Percentiles rank a stretch among this genome's conserved stretches.
Evolutionary conservation across 2,797 vertebrate species (phyloP).

Genomic region (Sebastes itinus): DNA sequence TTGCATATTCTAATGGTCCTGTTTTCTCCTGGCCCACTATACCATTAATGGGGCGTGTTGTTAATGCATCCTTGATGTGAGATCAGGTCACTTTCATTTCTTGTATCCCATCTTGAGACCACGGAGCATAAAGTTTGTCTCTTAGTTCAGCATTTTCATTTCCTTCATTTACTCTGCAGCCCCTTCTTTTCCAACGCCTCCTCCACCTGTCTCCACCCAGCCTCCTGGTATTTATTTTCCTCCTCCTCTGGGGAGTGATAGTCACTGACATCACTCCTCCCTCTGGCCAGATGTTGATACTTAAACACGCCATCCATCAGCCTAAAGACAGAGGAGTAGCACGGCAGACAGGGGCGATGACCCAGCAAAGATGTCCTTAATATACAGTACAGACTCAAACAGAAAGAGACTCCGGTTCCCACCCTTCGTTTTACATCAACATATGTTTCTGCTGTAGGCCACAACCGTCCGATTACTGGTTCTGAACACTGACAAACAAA

Average conservation of each 20-base stretch:
- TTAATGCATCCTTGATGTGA: slow-evolving; percentile 43
- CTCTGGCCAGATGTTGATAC: slow-evolving; percentile 70
- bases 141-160: slow-evolving; percentile 37
- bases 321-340: slow-evolving; percentile 32
- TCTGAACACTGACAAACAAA: slow-evolving; percentile 10
- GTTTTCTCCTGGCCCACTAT: slow-evolving; percentile 26
- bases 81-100: slow-evolving; percentile 22
- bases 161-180: slow-evolving; percentile 16
- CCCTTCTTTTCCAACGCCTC: slow-evolving; percentile 5
- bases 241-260: slow-evolving; percentile 41
- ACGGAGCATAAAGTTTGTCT: slow-evolving; percentile 19
- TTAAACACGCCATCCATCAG: slow-evolving; percentile 68
- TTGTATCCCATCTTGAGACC: not conserved
- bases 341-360: slow-evolving; percentile 37
- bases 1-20: slow-evolving; percentile 33
- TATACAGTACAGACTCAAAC: slow-evolving; percentile 6
- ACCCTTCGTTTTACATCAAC: not conserved
- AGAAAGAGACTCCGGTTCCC: not conserved
- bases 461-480: not conserved
- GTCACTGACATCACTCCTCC: slow-evolving; percentile 42
- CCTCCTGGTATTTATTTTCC: slow-evolving; percentile 55
- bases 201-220: slow-evolving; percentile 44
- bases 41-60: slow-evolving; percentile 42
- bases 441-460: not conserved
- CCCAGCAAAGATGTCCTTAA: slow-evolving; percentile 37